Conservation (phyloP, 1,140 invertebrate genomes). For the Drosophila rufa region DNA sequence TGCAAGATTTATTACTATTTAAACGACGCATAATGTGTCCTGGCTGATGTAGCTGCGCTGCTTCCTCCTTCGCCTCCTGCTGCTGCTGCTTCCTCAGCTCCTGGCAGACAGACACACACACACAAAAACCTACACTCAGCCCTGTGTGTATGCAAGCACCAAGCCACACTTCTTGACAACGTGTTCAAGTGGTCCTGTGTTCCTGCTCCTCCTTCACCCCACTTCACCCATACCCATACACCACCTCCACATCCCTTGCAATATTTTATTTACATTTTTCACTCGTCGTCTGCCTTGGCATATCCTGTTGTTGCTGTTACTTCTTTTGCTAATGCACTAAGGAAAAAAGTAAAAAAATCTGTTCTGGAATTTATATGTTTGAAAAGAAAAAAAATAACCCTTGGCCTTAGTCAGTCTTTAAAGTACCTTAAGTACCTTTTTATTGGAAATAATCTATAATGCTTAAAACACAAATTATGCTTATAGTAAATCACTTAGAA, state of each 20-base stretch:
- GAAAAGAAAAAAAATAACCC: background rate
- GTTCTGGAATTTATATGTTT: no score
- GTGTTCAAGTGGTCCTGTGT: constrained; percentile 74
- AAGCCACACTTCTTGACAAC: constrained; percentile 74
- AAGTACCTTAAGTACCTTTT: no score
- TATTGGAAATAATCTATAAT: no score
- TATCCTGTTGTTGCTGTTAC: constrained; percentile 62
- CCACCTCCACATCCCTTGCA: constrained; percentile 43
- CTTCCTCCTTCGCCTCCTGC: constrained; percentile 10
- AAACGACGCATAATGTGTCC: constrained; percentile 82
- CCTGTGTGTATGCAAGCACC: constrained; percentile 46
- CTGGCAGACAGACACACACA: constrained; percentile 53
- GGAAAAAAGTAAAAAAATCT: background rate
- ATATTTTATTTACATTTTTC: constrained; percentile 83
- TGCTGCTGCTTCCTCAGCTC: constrained; percentile 28
- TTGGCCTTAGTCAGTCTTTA: no score
- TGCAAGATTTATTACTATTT: constrained; percentile 83
- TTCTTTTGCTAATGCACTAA: constrained; percentile 30
- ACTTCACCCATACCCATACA: constrained; percentile 4
- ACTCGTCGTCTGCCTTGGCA: constrained; percentile 75
- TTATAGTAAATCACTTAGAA: no score
- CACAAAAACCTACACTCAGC: constrained; percentile 12
- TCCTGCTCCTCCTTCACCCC: constrained; percentile 31
- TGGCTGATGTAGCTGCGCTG: constrained; percentile 48
- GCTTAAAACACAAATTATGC: no score